phyloP scores from a whole-genome alignment of 2,888 invertebrate species.

The Malthinus seriepunctatus region DNA sequence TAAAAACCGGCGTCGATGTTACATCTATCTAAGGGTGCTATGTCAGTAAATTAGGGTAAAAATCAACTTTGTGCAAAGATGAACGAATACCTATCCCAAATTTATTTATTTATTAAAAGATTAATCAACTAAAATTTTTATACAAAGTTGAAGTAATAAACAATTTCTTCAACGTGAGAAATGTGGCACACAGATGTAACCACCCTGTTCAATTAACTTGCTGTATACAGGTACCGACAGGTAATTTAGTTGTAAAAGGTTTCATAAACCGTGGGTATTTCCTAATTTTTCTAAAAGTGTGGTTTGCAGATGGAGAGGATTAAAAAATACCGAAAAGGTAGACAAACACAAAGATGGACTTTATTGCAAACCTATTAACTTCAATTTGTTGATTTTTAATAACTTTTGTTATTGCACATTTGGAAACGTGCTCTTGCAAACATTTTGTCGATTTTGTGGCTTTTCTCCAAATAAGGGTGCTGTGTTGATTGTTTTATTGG shows the following conservation, averaged over 20 bases:
- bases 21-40: not conserved
- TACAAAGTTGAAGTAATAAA: no score
- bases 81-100: not conserved
- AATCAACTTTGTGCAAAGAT: not conserved
- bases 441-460: conserved; percentile 13
- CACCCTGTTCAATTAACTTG: not conserved
- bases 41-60: not conserved
- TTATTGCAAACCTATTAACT: conserved; percentile 18
- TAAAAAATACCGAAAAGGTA: not conserved
- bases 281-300: not conserved
- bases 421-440: conserved; percentile 18
- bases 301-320: not conserved
- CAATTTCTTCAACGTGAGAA: not conserved
- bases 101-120: no score
- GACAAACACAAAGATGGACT: not conserved
- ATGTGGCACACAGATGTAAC: not conserved
- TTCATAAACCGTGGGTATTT: not conserved
- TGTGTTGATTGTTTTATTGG: no score
- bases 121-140: no score
- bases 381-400: conserved; percentile 18
- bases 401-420: conserved; percentile 14
- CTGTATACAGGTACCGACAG: not conserved
- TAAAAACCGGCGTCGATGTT: not conserved
- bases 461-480: no score
- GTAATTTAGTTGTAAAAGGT: conserved; percentile 1